Conservation (phyloP, 2,888 invertebrate species). For the Eristalis tenax region DNA sequence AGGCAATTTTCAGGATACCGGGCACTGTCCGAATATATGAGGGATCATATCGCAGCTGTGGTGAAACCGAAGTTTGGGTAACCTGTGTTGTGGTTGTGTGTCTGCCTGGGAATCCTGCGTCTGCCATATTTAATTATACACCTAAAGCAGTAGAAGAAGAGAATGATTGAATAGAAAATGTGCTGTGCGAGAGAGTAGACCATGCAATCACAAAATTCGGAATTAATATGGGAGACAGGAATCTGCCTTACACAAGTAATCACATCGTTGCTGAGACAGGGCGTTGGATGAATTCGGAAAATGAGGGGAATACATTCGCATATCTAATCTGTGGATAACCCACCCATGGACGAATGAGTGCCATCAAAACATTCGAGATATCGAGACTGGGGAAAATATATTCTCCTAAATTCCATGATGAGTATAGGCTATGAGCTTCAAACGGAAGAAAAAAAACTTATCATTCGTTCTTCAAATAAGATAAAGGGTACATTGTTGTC, state of each 20-base stretch:
- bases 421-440: too few species aligned
- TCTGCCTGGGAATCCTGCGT: slow-evolving; percentile 88
- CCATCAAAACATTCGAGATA: too few species aligned
- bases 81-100: slow-evolving; percentile 88
- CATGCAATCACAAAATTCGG: background rate
- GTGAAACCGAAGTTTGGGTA: slow-evolving; percentile 86
- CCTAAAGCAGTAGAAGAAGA: slow-evolving; percentile 5
- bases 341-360: too few species aligned
- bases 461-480: too few species aligned
- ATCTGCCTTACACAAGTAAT: background rate
- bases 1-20: slow-evolving; percentile 88
- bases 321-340: background rate
- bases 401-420: too few species aligned
- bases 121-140: slow-evolving; percentile 81
- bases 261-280: too few species aligned
- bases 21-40: slow-evolving; percentile 87
- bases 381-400: too few species aligned
- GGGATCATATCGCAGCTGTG: slow-evolving; percentile 88
- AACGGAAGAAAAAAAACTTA: too few species aligned
- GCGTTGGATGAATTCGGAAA: background rate
- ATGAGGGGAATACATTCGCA: too few species aligned
- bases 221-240: background rate
- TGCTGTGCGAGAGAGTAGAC: background rate
- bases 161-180: background rate
- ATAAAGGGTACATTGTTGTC: background rate